These are phyloP conservation scores for Strongylocentrotus purpuratus DNA, from an alignment of 35 echinoderm and acorn worm species.

Conservation along the genomic window DNA sequence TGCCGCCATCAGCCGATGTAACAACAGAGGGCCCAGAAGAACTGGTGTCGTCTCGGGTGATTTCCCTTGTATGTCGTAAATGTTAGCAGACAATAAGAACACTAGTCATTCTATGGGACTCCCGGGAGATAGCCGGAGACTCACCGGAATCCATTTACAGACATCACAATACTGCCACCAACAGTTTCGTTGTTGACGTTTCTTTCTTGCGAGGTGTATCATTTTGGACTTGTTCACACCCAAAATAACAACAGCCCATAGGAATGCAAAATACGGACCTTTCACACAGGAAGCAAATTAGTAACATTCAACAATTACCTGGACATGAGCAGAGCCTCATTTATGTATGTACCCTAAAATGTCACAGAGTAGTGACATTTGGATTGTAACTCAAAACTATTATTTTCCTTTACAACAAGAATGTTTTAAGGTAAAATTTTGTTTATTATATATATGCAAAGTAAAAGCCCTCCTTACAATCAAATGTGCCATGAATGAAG, in stretches of 20 bases:
- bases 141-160: neutral
- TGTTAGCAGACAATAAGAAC: neutral
- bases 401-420: too few species aligned
- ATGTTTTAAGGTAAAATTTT: too few species aligned
- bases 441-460: too few species aligned
- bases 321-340: too few species aligned
- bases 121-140: neutral
- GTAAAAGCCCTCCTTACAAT: too few species aligned
- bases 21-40: neutral
- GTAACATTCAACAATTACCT: too few species aligned
- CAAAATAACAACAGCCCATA: neutral
- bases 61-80: neutral
- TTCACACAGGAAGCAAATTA: neutral
- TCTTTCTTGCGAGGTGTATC: neutral
- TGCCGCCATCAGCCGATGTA: neutral
- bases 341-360: too few species aligned
- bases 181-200: neutral
- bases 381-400: too few species aligned
- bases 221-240: neutral
- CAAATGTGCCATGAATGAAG: too few species aligned
- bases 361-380: too few species aligned
- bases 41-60: neutral
- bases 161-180: neutral
- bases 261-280: neutral
- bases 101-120: neutral